Base-by-base conservation (phyloP, 2,888 invertebrate genomes). In the Phortica magna region DNA sequence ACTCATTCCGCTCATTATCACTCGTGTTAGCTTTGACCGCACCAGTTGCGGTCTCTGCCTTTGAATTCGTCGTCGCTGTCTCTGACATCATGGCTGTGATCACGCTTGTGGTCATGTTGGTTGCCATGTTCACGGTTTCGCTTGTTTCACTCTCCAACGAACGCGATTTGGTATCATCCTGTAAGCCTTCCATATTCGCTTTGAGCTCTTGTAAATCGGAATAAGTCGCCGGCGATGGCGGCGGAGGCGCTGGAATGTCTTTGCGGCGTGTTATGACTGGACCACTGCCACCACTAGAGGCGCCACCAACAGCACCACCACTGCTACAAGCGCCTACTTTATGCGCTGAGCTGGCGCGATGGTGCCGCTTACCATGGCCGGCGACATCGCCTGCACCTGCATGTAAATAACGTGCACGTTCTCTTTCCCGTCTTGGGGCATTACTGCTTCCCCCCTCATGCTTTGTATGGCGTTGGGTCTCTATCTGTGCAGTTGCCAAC, bases 211-310 rank as follows among this genome's bases (percentile, higher is more conserved):
- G 89, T 61, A 90, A 77, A 75, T 90, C 90, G 0, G 90, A 87
- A 78, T 89, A 90, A 1, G 90, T 90, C 3, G 90, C 88, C 0
- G 89, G 90, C 6, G 90, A 89, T 0, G 90, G 88, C 0, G 88
- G 89, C 10, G 89, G 89, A 14, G 90, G 89, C 4, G 90, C 89
- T 3, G 90, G 90, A 70, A 88, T 83, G 61, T 90, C 90, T 68
- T 88, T 90, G 41, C 89, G 87, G 0, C 88, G 81, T 0, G 68
- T 39, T 14, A 61, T 79, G 10, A 80, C 31, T 42, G 77, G 41
- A 1, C 78, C 71, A 59, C 74, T 77, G 7, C 42, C 17, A 2
- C 59, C 42, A 9, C 76, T 76, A 41, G 42, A 14, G 2, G 67
- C 48, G 43, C 39, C 22, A 22, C 65, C 39, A 55, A 19, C 41